Evolutionary conservation across 2,113 vertebrate genomes (phyloP).

Genomic region (Meleagris gallopavo): DNA sequence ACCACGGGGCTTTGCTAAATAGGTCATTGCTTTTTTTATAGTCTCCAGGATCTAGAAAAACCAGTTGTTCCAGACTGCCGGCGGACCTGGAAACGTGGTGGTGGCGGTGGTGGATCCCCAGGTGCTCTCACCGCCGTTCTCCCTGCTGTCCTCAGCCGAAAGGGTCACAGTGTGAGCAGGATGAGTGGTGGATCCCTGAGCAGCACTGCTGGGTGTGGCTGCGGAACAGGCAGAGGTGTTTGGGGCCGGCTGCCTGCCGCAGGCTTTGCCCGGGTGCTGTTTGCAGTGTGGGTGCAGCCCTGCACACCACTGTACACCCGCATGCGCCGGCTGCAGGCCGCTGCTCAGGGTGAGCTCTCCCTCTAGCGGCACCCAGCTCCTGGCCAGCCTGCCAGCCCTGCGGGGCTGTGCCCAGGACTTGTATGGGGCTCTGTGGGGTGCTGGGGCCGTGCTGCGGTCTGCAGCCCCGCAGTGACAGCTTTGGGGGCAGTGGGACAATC

Average conservation of each 20-base stretch:
- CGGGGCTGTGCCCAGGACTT: not conserved
- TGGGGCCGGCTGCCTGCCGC: not conserved
- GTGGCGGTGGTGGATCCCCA: fast-evolving
- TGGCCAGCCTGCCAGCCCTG: not conserved
- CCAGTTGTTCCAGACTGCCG: conserved; percentile 32
- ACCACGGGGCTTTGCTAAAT: conserved; percentile 34
- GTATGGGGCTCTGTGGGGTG: not conserved
- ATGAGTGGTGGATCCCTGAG: fast-evolving
- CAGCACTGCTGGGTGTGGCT: fast-evolving
- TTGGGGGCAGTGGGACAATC: too few relatives aligned
- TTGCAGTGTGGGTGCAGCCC: not conserved
- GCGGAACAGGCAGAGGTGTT: not conserved
- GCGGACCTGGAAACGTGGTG: not conserved
- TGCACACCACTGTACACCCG: fast-evolving
- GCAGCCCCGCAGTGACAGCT: not conserved
- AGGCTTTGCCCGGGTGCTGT: not conserved
- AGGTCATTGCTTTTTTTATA: conserved; percentile 60
- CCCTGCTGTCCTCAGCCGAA: not conserved
- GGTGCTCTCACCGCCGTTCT: fast-evolving
- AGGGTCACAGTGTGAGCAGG: not conserved
- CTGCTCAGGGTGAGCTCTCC: conserved; percentile 46
- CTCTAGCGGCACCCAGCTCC: conserved; percentile 54
- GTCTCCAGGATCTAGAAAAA: conserved; percentile 60
- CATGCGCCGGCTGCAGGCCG: not conserved
- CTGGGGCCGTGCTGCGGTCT: fast-evolving